Conservation (phyloP, 2,888 invertebrate species). For the Lepidochrysops patricia region DNA sequence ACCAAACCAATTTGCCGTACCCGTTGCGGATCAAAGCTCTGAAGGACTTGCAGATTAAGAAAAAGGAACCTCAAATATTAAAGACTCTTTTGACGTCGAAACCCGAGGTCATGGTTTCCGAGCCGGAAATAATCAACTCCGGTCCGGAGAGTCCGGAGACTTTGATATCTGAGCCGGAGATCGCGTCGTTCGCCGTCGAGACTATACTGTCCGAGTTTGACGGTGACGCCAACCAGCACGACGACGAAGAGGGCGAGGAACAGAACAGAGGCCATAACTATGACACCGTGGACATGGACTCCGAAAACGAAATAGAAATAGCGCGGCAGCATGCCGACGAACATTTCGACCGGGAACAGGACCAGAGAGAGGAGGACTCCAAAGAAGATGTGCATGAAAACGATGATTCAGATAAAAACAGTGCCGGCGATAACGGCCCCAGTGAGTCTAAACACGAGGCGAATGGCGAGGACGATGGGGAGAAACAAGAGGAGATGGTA, state of each 20-base stretch:
- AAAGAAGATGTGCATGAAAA: neutral
- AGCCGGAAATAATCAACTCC: slow-evolving; percentile 67
- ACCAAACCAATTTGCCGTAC: slow-evolving; percentile 60
- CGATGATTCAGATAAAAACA: slow-evolving; percentile 21
- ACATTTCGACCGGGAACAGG: slow-evolving; percentile 33
- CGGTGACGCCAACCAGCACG: slow-evolving; percentile 41
- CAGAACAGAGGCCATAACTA: slow-evolving; percentile 51
- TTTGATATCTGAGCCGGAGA: slow-evolving; percentile 67
- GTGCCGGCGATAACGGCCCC: slow-evolving; percentile 35
- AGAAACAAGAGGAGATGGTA: slow-evolving; percentile 30
- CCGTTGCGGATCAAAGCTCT: slow-evolving; percentile 66
- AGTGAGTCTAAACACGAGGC: slow-evolving; percentile 36
- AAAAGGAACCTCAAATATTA: slow-evolving; percentile 68
- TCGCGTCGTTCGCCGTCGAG: slow-evolving; percentile 69
- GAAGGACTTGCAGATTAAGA: slow-evolving; percentile 68
- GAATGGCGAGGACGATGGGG: slow-evolving; percentile 33
- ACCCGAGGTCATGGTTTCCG: slow-evolving; percentile 62
- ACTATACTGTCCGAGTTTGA: slow-evolving; percentile 65
- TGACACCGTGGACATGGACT: slow-evolving; percentile 67
- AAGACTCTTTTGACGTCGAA: slow-evolving; percentile 64
- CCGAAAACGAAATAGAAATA: slow-evolving; percentile 68
- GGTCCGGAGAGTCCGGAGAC: slow-evolving; percentile 69
- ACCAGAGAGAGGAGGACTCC: slow-evolving; percentile 38
- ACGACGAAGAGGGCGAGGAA: slow-evolving; percentile 34
- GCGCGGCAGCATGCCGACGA: slow-evolving; percentile 45